phyloP scores from a whole-genome alignment of 2,113 vertebrate species.

The Platichthys stellatus region DNA sequence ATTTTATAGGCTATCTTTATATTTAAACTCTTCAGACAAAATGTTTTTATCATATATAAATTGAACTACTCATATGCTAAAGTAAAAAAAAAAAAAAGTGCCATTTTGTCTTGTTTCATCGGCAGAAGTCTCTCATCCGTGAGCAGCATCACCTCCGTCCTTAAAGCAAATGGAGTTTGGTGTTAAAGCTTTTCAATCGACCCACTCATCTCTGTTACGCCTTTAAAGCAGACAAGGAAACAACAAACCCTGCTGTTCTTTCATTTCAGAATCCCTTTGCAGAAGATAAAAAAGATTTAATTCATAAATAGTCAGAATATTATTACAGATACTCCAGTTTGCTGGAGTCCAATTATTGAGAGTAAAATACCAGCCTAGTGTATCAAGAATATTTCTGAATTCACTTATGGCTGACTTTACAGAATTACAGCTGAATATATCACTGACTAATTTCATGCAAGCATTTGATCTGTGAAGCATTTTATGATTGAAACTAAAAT shows the following conservation, averaged over 20 bases:
- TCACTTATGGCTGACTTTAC: neutral
- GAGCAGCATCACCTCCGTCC: too few species aligned
- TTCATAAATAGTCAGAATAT: neutral
- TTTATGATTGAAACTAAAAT: neutral
- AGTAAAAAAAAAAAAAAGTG: neutral
- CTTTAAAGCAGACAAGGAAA: neutral
- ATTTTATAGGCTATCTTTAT: neutral
- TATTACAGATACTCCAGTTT: neutral
- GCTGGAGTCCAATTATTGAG: neutral
- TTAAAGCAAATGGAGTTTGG: too few species aligned
- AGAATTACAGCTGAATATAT: constrained; percentile 9
- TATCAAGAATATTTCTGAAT: neutral
- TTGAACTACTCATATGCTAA: neutral
- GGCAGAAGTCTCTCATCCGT: too few species aligned
- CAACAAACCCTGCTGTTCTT: neutral
- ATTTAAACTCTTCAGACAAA: neutral
- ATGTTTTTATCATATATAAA: neutral
- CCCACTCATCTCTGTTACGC: too few species aligned
- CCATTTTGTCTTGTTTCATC: neutral
- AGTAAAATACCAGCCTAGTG: neutral
- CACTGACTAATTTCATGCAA: neutral
- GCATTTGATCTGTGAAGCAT: constrained; percentile 17
- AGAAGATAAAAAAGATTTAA: neutral
- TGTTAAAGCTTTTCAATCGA: too few species aligned
- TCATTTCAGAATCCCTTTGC: neutral